Base-by-base conservation (phyloP, 2,888 invertebrate species). In the Isotomurus palustris region DNA sequence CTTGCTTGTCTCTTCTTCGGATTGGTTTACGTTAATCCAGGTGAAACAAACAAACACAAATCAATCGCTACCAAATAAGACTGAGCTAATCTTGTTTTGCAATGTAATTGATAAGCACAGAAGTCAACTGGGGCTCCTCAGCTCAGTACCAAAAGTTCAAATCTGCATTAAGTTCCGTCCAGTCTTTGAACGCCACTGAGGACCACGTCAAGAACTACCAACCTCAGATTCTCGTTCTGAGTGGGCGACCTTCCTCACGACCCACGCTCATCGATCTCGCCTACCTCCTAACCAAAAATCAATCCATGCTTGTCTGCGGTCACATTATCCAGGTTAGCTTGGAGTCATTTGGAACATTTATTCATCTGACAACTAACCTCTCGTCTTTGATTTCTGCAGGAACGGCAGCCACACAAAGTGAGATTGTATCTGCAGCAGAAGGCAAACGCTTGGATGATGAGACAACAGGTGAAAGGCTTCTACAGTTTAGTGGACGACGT, bases 101-200 rank as follows among this genome's bases (percentile, higher is more conserved):
- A 36, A 6, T 6, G 21, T 29, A 14, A n/a, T n/a, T n/a, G n/a
- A n/a, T n/a, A n/a, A n/a, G n/a, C n/a, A n/a, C 52, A 88, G 92
- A 95, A 74, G 95, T 96, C 2, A 97, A 99, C 77, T 97, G 97
- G 97, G 97, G 97, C 3, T 93, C 95, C 0, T 93, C 93, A 2
- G 93, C 94, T 1, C 95, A 96, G 75, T 96, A 96, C 6, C 96
- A 97, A 77, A 91, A 88, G 0, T 99, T 97, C 77, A 92, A 90
- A 74, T 88, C 85, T 61, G 96, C 97, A 0, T 77, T 99, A 41
- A 82, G 86, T 57, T 86, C 91, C 0, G 90, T 94, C 1, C 87
- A 93, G 69, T 90, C 91, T 71, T 78, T 99, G 63, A 89, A 89
- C 72, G 82, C 85, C 54, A 89, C 93, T 4, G 91, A 92, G 64